A percentile compares a stretch with the other conserved stretches of the same genome.
Conservation (phyloP, 2,888 invertebrate species). For the Conistra vaccinii region DNA sequence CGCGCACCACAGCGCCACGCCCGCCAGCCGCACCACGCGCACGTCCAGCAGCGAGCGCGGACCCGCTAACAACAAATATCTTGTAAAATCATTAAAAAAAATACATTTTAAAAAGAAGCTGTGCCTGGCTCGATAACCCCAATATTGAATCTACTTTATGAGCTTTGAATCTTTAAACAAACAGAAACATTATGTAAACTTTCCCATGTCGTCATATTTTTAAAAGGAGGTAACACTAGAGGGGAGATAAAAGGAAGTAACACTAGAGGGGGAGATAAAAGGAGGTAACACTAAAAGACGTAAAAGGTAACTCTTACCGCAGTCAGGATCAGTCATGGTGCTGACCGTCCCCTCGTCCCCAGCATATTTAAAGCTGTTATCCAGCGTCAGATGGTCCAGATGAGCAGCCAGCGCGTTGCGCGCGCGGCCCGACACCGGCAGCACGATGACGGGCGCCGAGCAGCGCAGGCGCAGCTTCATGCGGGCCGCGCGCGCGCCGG, state of each 20-base stretch:
- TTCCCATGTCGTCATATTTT: neutral
- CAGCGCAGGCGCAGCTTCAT: constrained; percentile 89
- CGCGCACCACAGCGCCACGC: constrained; percentile 95
- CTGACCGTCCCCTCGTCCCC: constrained; percentile 90
- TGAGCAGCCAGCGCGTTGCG: constrained; percentile 95
- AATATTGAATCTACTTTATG: neutral
- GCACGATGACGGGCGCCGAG: constrained; percentile 95
- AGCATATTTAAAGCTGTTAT: constrained; percentile 94
- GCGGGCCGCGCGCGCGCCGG: constrained; percentile 67
- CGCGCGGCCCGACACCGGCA: constrained; percentile 96
- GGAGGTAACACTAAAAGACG: neutral
- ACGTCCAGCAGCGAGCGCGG: constrained; percentile 16
- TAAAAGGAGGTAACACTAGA: too few relatives aligned
- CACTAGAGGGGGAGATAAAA: neutral
- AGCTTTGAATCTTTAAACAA: neutral
- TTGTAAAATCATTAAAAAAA: neutral
- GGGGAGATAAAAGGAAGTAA: neutral
- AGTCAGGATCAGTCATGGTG: constrained; percentile 79
- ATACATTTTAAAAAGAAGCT: too few relatives aligned
- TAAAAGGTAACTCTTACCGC: constrained; percentile 69
- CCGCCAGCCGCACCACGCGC: constrained; percentile 93
- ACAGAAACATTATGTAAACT: neutral
- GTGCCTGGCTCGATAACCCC: too few relatives aligned
- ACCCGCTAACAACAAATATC: neutral
- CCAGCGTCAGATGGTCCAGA: constrained; percentile 94